Percentiles rank a stretch among this genome's conserved stretches.
Conservation (phyloP, 2,113 vertebrate genomes). For the Perca fluviatilis region DNA sequence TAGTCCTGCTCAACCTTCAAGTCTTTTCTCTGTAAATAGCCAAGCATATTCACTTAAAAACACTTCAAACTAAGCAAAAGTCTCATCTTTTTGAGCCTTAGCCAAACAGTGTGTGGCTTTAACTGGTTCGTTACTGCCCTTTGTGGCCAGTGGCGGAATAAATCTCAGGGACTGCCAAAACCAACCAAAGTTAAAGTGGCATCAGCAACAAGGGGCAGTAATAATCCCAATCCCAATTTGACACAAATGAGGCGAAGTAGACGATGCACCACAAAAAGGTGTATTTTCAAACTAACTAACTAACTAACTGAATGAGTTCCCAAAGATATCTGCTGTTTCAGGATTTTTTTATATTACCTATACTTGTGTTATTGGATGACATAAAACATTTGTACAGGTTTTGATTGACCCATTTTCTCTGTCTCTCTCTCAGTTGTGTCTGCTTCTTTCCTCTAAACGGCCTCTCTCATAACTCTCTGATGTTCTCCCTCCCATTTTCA, state of each 20-base stretch:
- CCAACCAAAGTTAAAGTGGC: background rate
- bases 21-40: background rate
- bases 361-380: background rate
- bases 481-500: background rate
- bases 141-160: background rate
- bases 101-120: background rate
- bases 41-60: background rate
- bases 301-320: background rate
- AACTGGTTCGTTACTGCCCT: background rate
- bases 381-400: background rate
- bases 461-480: conserved; percentile 11
- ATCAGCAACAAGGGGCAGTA: background rate
- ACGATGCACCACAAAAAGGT: background rate
- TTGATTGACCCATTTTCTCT: background rate
- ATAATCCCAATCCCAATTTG: background rate
- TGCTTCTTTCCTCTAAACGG: background rate
- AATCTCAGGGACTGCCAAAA: background rate
- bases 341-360: background rate
- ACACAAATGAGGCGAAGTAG: background rate
- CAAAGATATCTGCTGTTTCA: background rate
- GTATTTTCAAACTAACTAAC: background rate
- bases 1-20: background rate
- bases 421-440: background rate
- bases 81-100: background rate
- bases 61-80: background rate